These are phyloP conservation scores for Drosophila macrothrix DNA, from an alignment of 2,888 invertebrate species.

Conservation along the genomic window DNA sequence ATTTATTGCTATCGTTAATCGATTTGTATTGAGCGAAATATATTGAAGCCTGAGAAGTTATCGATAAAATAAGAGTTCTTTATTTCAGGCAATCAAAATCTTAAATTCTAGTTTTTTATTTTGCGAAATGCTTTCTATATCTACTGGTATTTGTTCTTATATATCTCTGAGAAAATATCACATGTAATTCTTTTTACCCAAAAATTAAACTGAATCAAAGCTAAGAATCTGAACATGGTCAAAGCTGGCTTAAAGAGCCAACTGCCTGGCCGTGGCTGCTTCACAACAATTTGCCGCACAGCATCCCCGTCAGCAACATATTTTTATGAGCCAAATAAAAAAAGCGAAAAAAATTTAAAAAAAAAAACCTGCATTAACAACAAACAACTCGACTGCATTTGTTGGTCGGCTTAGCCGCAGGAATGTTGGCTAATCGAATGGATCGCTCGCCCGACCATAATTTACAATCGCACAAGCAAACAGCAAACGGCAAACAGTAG, in stretches of 20 bases:
- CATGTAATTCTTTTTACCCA: neutral
- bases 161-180: neutral
- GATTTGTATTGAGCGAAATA: neutral
- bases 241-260: constrained; percentile 42
- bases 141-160: neutral
- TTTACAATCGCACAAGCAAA: constrained; percentile 81
- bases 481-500: constrained; percentile 1
- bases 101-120: no score
- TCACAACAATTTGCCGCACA: constrained; percentile 73
- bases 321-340: constrained; percentile 55
- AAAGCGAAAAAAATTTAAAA: neutral
- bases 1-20: neutral
- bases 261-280: constrained; percentile 61
- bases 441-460: constrained; percentile 73
- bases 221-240: neutral
- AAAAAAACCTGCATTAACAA: constrained; percentile 36
- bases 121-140: neutral
- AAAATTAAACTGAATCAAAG: neutral
- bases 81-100: no score
- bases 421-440: constrained; percentile 67
- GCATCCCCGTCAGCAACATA: constrained; percentile 40
- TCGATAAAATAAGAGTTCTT: neutral
- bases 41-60: neutral
- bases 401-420: constrained; percentile 37
- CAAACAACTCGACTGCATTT: constrained; percentile 27